Evolutionary conservation across 2,888 invertebrate species (phyloP).

Genomic region (Adineta ricciae): DNA sequence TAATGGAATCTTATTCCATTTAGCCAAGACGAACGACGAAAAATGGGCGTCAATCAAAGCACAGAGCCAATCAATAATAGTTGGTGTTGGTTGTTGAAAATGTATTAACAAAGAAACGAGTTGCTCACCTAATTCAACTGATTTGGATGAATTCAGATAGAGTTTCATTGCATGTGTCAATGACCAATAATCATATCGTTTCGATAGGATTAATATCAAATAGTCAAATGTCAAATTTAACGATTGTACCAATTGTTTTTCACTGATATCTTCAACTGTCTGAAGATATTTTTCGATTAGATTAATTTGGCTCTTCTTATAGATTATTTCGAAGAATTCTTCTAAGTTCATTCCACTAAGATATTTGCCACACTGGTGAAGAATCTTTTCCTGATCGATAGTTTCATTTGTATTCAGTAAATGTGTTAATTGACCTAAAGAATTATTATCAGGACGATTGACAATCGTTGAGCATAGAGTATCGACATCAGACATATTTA

Average conservation of each 20-base stretch:
- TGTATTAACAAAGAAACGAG: neutral
- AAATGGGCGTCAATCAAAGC: neutral
- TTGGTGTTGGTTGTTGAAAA: neutral
- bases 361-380: neutral
- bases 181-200: neutral
- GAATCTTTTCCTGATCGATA: neutral
- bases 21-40: neutral
- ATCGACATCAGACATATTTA: neutral
- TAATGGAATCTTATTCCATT: neutral
- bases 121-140: neutral
- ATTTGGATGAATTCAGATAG: neutral
- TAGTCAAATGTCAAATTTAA: neutral
- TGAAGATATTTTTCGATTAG: neutral
- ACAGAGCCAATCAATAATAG: neutral
- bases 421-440: neutral
- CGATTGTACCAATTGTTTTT: neutral
- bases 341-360: neutral
- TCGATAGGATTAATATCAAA: neutral
- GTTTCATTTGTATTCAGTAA: neutral
- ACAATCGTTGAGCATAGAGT: neutral
- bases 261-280: neutral
- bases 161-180: neutral
- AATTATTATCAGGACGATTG: neutral
- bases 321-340: neutral
- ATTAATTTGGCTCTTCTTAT: neutral